Percentiles rank a stretch among this genome's conserved stretches.
These are phyloP conservation scores for Leptopilina clavipes DNA, from an alignment of 1,140 invertebrate species.

Conservation along the genomic window DNA sequence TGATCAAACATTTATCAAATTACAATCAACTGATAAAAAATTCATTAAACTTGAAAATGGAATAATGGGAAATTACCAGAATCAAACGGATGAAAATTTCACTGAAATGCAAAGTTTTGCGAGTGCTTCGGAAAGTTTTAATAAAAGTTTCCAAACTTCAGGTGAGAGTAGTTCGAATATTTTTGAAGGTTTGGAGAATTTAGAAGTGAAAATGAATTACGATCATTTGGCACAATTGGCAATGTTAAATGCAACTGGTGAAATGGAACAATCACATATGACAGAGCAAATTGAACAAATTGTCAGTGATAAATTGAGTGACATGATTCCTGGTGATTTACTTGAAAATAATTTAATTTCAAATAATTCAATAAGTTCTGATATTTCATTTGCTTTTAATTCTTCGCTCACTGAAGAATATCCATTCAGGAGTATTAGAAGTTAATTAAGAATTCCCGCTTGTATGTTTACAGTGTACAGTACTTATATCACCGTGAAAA, in stretches of 20 bases:
- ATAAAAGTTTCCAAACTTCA: constrained; percentile 38
- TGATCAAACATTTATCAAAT: constrained; percentile 61
- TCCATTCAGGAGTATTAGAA: constrained; percentile 61
- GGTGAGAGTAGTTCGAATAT: constrained; percentile 59
- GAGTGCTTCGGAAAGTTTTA: constrained; percentile 49
- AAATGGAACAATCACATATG: constrained; percentile 67
- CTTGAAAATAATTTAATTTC: constrained; percentile 67
- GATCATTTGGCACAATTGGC: constrained; percentile 69
- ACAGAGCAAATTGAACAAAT: constrained; percentile 69
- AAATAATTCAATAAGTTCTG: constrained; percentile 46
- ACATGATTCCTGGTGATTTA: constrained; percentile 69
- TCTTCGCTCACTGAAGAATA: constrained; percentile 63
- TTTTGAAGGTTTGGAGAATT: constrained; percentile 66
- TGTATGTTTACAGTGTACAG: constrained; percentile 38
- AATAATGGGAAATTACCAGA: constrained; percentile 42
- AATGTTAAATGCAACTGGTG: constrained; percentile 65
- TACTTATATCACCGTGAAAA: not conserved
- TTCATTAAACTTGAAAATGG: constrained; percentile 62
- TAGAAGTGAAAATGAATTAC: constrained; percentile 65
- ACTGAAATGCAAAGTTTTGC: constrained; percentile 37
- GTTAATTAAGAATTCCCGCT: constrained; percentile 55
- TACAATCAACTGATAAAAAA: constrained; percentile 61
- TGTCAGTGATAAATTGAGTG: constrained; percentile 68
- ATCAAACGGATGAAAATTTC: not conserved
- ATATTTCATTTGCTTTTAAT: constrained; percentile 5